A percentile compares a stretch with the other conserved stretches of the same genome.
These are phyloP conservation scores for Chionoecetes opilio DNA, from an alignment of 1,140 invertebrate genomes.

Conservation along the genomic window DNA sequence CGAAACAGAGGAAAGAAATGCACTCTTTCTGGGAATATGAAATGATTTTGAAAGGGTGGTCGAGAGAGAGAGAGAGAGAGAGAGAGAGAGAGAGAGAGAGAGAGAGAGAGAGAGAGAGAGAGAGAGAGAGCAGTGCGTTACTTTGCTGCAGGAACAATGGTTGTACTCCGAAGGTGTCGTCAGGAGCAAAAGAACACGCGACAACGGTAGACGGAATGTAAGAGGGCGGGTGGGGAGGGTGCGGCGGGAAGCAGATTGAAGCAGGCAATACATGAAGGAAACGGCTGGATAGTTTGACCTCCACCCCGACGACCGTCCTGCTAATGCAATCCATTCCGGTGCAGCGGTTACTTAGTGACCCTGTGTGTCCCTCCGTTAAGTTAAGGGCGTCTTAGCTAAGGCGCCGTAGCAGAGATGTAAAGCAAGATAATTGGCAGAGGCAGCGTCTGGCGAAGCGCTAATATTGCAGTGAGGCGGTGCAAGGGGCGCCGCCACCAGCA, in stretches of 20 bases:
- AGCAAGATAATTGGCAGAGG: not conserved
- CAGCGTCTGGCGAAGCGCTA: not conserved
- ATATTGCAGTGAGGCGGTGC: not conserved
- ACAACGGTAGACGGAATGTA: too few species aligned
- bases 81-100: slow-evolving; percentile 27
- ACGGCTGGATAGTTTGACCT: not conserved
- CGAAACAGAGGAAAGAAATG: not conserved
- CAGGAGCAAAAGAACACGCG: too few species aligned
- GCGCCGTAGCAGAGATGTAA: not conserved
- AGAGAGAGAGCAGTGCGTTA: not conserved
- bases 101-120: slow-evolving; percentile 27
- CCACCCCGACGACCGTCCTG: not conserved
- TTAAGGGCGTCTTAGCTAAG: not conserved
- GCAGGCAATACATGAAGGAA: not conserved
- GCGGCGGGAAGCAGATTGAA: not conserved
- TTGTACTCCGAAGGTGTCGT: not conserved
- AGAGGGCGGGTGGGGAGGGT: too few species aligned
- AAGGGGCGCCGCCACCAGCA: not conserved
- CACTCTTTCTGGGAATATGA: not conserved
- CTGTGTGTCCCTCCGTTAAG: not conserved
- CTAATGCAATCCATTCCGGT: not conserved
- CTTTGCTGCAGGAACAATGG: not conserved
- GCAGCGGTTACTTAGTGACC: not conserved
- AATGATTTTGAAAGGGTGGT: not conserved
- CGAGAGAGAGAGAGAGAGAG: slow-evolving; percentile 17